These are phyloP conservation scores for Ramphastos sulfuratus DNA, from an alignment of 2,113 vertebrate genomes.

Conservation along the genomic window DNA sequence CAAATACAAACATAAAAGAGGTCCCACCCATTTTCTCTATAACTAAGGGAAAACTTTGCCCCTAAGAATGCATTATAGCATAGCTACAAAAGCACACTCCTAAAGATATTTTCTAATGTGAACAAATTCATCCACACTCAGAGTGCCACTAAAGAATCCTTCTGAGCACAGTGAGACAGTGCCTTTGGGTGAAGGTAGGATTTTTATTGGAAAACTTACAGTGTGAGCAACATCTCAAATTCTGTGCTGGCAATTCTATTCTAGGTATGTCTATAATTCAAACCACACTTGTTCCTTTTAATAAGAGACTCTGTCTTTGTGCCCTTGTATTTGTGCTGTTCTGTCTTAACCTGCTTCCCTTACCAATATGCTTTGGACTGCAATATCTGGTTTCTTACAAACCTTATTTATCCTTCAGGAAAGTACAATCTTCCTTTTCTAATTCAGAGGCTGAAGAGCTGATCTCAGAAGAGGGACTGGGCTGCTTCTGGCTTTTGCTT, in stretches of 20 bases:
- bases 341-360: neutral
- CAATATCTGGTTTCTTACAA: neutral
- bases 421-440: neutral
- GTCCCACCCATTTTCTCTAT: neutral
- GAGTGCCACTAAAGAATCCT: neutral
- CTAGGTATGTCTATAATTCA: neutral
- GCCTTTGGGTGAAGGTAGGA: neutral
- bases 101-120: neutral
- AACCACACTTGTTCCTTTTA: neutral
- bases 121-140: neutral
- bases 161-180: neutral
- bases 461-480: neutral
- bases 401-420: neutral
- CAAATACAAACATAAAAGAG: neutral
- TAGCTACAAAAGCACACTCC: neutral
- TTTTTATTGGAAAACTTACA: neutral
- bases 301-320: neutral
- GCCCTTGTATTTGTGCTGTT: neutral
- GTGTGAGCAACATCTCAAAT: neutral
- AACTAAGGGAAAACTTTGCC: neutral
- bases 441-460: neutral
- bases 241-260: neutral
- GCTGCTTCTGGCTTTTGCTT: constrained; percentile 25
- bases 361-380: neutral
- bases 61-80: neutral